Conservation (phyloP, 1,140 invertebrate species). For the Oreohelix idahoensis region DNA sequence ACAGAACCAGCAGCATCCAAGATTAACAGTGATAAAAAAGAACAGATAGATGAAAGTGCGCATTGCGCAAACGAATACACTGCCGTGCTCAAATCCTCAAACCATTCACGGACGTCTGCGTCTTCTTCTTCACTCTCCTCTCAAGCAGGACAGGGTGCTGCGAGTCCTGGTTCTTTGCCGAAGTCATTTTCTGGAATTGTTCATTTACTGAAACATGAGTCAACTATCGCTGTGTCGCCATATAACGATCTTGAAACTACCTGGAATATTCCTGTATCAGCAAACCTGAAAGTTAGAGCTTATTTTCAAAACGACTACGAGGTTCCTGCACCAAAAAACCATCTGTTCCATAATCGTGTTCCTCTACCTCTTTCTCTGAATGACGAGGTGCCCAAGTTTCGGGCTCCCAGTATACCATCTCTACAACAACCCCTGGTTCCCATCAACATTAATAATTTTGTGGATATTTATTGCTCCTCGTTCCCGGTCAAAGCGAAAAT, state of each 20-base stretch:
- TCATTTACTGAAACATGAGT: conserved; percentile 35
- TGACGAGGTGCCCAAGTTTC: neutral
- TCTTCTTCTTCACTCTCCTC: neutral
- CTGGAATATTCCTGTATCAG: conserved; percentile 41
- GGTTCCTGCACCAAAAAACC: conserved; percentile 33
- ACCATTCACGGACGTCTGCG: neutral
- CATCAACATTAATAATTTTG: conserved; percentile 22
- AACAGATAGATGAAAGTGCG: neutral
- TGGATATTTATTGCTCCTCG: conserved; percentile 2
- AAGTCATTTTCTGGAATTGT: conserved; percentile 39
- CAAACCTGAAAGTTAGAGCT: conserved; percentile 37
- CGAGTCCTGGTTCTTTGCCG: neutral
- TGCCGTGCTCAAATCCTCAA: neutral
- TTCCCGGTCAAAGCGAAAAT: conserved; percentile 33
- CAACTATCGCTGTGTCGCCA: conserved; percentile 37
- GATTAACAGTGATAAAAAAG: neutral
- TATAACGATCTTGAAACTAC: conserved; percentile 37
- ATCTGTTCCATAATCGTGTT: neutral
- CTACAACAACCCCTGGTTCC: conserved; percentile 15
- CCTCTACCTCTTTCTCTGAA: neutral
- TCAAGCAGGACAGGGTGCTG: too few relatives aligned
- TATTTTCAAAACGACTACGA: conserved; percentile 44
- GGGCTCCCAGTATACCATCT: neutral
- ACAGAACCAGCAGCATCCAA: neutral
- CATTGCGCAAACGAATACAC: neutral